Evolutionary conservation across 2,113 vertebrate genomes (phyloP), one percentile per base, ranked within the genome.

Genomic region (Propithecus coquereli): DNA sequence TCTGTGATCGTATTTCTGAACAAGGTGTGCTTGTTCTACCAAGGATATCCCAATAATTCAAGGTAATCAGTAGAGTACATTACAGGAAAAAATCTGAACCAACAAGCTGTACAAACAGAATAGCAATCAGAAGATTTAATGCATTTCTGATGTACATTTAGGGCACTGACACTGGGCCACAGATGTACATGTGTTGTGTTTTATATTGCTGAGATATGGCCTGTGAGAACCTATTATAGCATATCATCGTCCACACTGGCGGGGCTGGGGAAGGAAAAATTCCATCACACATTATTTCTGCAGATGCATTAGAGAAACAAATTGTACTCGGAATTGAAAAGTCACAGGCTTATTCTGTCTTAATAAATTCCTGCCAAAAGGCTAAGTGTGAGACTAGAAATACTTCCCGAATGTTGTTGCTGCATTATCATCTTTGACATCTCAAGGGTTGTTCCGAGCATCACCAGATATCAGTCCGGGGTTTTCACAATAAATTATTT

Each of bases 241-340:
- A 99, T 98, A 99, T 99, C 98, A 99, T 99, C 98, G 98, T 98
- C 98, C 98, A 98, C 98, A 97, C 97, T 98, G 98, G 98, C 98
- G 98, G 96, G 98, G 94, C 97, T 71, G 93, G 93, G 97, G 99
- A 98, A 99, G 99, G 99, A 99, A 99, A 98, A 99, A 99, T 99
- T 99, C 99, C 99, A 99, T 99, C 99, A 99, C 99, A 99, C 99
- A 99, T 99, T 99, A 99, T 98, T 98, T 98, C 98, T 90, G 98
- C 97, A 98, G 99, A 99, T 99, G 99, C 98, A 99, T 99, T 99
- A 99, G 99, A 99, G 99, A 99, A 99, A 99, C 99, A 99, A 99
- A 99, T 99, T 99, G 99, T 99, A 99, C 99, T 99, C 98, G 99
- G 99, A 99, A 99, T 99, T 99, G 99, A 99, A 99, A 99, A 99